Evolutionary conservation across 1,140 invertebrate species (phyloP).

Genomic region (Portunus trituberculatus): DNA sequence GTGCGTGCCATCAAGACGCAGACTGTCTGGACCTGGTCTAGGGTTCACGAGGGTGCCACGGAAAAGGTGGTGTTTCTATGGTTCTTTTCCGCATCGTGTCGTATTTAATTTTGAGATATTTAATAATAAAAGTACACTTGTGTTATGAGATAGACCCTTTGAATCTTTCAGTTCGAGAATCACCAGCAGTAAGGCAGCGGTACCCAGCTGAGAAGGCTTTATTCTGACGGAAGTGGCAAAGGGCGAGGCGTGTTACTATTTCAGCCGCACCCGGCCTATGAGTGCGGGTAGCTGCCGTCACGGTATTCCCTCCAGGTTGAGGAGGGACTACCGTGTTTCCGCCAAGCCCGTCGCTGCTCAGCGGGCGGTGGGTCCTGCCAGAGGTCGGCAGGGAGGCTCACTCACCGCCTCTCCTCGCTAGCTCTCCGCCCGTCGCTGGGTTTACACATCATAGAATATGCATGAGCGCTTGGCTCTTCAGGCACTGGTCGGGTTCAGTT

Average conservation of each 20-base stretch:
- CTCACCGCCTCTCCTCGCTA: not conserved
- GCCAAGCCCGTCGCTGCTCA: not conserved
- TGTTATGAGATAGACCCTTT: too few species aligned
- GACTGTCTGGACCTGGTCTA: too few species aligned
- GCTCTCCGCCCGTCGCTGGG: not conserved
- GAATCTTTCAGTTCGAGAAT: too few species aligned
- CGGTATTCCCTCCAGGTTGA: not conserved
- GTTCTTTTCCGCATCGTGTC: too few species aligned
- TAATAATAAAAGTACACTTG: too few species aligned
- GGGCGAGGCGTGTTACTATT: not conserved
- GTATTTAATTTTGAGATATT: too few species aligned
- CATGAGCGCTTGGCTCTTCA: not conserved
- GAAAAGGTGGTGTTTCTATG: too few species aligned
- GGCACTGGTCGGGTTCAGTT: not conserved
- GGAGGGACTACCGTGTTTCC: not conserved
- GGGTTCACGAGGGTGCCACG: too few species aligned
- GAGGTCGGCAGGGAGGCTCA: not conserved
- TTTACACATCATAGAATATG: constrained; percentile 23
- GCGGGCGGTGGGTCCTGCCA: not conserved
- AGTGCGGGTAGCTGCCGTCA: not conserved
- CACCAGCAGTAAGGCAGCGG: not conserved
- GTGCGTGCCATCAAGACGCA: too few species aligned
- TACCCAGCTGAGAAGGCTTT: not conserved
- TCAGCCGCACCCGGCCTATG: not conserved
- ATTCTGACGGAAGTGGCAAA: not conserved